A percentile compares a stretch with the other conserved stretches of the same genome.
phyloP scores from a whole-genome alignment of 2,888 invertebrate genomes.

The Heliconius aoede region DNA sequence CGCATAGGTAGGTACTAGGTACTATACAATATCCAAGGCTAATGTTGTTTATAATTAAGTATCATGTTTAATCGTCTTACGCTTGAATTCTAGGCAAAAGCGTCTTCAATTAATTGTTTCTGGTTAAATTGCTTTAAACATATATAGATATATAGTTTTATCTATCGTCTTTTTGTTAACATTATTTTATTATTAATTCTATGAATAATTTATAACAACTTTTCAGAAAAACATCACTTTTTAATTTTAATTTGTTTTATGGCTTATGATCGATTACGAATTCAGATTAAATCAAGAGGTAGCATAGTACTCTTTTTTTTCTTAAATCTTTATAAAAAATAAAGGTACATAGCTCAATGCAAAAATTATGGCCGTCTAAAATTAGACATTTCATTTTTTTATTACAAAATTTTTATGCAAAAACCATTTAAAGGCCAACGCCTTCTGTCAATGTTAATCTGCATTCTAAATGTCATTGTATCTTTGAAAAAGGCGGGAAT shows the following conservation, averaged over 20 bases:
- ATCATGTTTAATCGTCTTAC: conserved; percentile 4
- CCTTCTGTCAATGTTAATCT: conserved; percentile 11
- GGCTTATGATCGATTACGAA: too few relatives aligned
- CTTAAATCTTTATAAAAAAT: too few relatives aligned
- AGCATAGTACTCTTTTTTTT: too few relatives aligned
- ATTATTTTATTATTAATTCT: background rate
- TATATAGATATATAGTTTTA: background rate
- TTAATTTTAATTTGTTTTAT: background rate
- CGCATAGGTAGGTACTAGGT: background rate
- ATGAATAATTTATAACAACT: too few relatives aligned
- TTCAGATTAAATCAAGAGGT: background rate
- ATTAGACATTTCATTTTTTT: background rate
- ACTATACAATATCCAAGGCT: background rate
- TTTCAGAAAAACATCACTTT: too few relatives aligned
- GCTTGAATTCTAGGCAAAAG: background rate
- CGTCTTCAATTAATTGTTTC: background rate
- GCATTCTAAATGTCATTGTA: background rate
- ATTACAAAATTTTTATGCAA: background rate
- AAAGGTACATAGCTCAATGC: too few relatives aligned
- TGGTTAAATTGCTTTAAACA: background rate
- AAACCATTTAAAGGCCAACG: background rate
- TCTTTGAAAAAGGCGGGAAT: background rate
- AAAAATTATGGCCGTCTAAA: too few relatives aligned
- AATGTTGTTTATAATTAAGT: conserved; percentile 9
- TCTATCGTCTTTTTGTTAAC: background rate